These are phyloP conservation scores for Rhaphigaster nebulosa DNA, from an alignment of 2,888 invertebrate species.

Conservation along the genomic window DNA sequence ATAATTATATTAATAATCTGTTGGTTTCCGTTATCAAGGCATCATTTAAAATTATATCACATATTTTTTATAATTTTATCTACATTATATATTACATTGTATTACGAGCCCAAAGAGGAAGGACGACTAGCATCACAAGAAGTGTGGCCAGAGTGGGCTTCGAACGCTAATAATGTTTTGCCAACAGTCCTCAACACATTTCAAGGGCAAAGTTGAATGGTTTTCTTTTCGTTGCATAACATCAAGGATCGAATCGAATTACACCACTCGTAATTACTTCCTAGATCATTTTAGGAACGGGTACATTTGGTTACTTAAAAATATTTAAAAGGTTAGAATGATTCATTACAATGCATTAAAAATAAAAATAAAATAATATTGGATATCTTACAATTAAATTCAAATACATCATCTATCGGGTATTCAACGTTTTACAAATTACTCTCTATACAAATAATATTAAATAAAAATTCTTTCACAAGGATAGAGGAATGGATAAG, in stretches of 20 bases:
- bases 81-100: too few species aligned
- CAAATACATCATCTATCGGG: not conserved
- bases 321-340: not conserved
- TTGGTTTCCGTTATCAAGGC: too few species aligned
- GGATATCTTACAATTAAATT: not conserved
- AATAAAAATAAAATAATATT: not conserved
- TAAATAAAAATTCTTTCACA: too few species aligned
- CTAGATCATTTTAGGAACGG: not conserved
- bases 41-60: too few species aligned
- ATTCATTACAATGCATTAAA: not conserved
- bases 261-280: constrained; percentile 24
- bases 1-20: too few species aligned
- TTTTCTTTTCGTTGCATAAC: constrained; percentile 36
- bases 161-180: not conserved
- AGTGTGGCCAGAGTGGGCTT: not conserved
- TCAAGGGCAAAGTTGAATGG: constrained; percentile 48
- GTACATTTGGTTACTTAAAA: not conserved
- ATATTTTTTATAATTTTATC: too few species aligned
- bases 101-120: not conserved
- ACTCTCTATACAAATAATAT: too few species aligned
- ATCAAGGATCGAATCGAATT: constrained; percentile 33
- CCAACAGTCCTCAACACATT: constrained; percentile 2
- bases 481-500: too few species aligned
- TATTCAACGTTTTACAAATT: too few species aligned
- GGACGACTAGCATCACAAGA: not conserved